Evolutionary conservation across 2,888 invertebrate genomes (phyloP), one percentile per base, ranked within the genome.

Genomic region (Acleris holmiana): DNA sequence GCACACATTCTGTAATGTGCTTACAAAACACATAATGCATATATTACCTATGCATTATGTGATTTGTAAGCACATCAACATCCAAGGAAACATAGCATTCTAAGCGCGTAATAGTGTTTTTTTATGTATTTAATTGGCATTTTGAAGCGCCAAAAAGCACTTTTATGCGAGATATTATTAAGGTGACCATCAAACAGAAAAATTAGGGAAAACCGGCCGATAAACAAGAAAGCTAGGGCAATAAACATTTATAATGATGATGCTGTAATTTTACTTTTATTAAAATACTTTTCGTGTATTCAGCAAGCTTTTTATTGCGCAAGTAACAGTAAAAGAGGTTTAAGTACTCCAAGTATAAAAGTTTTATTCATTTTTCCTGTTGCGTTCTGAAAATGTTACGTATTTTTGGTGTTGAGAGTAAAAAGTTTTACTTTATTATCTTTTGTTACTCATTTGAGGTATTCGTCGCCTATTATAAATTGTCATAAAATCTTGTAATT

Each of bases 181-280:
- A 53, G 19, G 8, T 10, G 15, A 5, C 47, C 51, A 50, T 61
- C 46, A 66, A 56, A 48, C n/a, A 40, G 29, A 54, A 63, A 54
- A 58, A 67, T 51, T 54, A 19, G 53, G 19, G 35, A 51, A 53
- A 48, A 17, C 51, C 47, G 46, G 25, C 18, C 50, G 50, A 61
- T 53, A 48, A 61, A 64, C 53, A 64, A 54, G 53, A 64, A 64
- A 29, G 48, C 49, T 17, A 41, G 18, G 17, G 65, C 49, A 53
- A 67, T 67, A 67, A 67, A 61, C 49, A 35, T 49, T 67, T 51
- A 61, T 65, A 67, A 65, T 63, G 56, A 67, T 61, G 65, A 60
- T 53, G 53, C 50, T 57, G 61, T 65, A 51, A 67, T 67, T 67
- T 67, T 61, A 67, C 65, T 65, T 67, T 67, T 61, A 66, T 66